Conservation (phyloP, 2,113 vertebrate species). For the Bothrops jararaca region DNA sequence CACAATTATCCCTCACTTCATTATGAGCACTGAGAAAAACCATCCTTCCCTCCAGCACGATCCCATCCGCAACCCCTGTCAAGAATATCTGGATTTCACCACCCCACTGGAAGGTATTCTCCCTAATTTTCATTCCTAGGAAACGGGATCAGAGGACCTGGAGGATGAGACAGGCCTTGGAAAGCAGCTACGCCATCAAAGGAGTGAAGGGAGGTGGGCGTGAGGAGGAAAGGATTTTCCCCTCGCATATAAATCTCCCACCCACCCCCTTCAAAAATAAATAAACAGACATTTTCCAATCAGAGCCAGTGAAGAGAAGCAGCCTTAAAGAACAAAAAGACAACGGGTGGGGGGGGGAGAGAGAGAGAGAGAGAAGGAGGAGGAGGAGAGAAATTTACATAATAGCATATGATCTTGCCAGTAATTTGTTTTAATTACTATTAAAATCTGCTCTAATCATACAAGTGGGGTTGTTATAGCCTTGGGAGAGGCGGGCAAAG, state of each 20-base stretch:
- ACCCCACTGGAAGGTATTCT: too few relatives aligned
- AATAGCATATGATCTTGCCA: slow-evolving; percentile 38
- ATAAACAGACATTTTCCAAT: slow-evolving; percentile 16
- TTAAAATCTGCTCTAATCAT: slow-evolving; percentile 53
- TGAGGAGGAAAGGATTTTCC: background rate
- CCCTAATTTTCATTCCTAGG: background rate
- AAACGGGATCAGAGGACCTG: background rate
- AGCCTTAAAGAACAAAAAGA: slow-evolving; percentile 11
- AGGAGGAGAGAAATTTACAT: slow-evolving; percentile 25
- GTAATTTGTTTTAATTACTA: slow-evolving; percentile 51
- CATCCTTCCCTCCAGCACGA: background rate
- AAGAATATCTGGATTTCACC: background rate
- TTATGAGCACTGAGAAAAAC: too few relatives aligned
- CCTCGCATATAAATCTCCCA: background rate
- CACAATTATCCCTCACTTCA: background rate
- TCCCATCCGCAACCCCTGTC: background rate
- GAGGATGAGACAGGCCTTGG: background rate
- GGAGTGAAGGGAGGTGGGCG: background rate
- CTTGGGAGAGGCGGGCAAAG: background rate
- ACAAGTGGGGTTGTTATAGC: slow-evolving; percentile 38
- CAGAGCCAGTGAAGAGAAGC: slow-evolving; percentile 19
- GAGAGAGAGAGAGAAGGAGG: too few relatives aligned
- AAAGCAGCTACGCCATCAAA: background rate
- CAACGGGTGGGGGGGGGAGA: background rate
- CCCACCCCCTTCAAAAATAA: background rate